Conservation (phyloP, 2,888 invertebrate species). For the Pristionchus japonicus region DNA sequence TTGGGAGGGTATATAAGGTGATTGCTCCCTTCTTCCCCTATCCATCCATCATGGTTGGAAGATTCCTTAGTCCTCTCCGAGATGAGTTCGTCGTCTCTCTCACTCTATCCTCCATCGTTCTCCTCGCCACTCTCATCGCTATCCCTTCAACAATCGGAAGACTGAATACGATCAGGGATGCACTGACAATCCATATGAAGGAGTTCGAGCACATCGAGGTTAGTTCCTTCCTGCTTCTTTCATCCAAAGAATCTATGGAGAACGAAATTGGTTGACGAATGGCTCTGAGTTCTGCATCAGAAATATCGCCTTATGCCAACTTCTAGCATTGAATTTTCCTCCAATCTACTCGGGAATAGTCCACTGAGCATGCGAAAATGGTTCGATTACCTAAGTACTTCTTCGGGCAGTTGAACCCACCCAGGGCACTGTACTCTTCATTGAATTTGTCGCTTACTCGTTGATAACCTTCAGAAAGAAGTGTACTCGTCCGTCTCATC, state of each 20-base stretch:
- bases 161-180: constrained; percentile 1
- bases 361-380: background rate
- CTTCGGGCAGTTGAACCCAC: background rate
- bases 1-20: background rate
- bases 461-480: background rate
- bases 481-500: background rate
- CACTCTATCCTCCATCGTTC: constrained; percentile 5
- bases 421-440: background rate
- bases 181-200: constrained; percentile 1
- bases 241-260: too few species aligned
- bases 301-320: too few species aligned
- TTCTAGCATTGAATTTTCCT: background rate
- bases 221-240: too few species aligned
- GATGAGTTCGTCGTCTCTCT: constrained; percentile 15
- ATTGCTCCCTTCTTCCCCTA: background rate
- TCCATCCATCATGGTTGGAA: constrained; percentile 12
- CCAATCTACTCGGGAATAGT: background rate
- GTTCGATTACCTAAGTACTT: background rate
- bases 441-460: background rate
- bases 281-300: too few species aligned
- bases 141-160: constrained; percentile 27
- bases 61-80: background rate
- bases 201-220: constrained; percentile 41
- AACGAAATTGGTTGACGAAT: too few species aligned
- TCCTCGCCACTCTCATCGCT: background rate